These are phyloP conservation scores for Acyrthosiphon pisum DNA, from an alignment of 1,140 invertebrate species.

Conservation along the genomic window DNA sequence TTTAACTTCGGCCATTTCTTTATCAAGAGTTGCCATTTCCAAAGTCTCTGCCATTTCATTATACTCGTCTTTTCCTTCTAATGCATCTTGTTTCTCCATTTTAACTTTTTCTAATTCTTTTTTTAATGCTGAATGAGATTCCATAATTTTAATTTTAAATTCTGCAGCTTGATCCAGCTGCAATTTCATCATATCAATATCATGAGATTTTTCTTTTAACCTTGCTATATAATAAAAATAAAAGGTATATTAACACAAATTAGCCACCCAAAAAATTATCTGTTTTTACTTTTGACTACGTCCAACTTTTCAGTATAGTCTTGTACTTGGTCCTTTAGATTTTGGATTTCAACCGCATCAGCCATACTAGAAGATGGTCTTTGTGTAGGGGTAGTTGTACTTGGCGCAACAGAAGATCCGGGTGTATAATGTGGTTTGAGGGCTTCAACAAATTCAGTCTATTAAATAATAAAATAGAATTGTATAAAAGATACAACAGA, in stretches of 20 bases:
- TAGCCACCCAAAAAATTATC: background rate
- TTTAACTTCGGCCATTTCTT: slow-evolving; percentile 99
- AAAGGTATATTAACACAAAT: slow-evolving; percentile 21
- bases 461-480: slow-evolving; percentile 59
- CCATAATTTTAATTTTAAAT: slow-evolving; percentile 93
- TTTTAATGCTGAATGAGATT: slow-evolving; percentile 87
- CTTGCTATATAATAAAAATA: slow-evolving; percentile 59
- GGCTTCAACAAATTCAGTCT: slow-evolving; percentile 89
- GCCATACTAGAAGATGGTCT: slow-evolving; percentile 67
- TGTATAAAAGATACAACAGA: background rate
- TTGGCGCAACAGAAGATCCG: slow-evolving; percentile 77
- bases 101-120: slow-evolving; percentile 85
- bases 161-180: slow-evolving; percentile 90
- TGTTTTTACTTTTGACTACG: slow-evolving; percentile 72
- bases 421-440: slow-evolving; percentile 86
- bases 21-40: slow-evolving; percentile 97
- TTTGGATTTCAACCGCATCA: slow-evolving; percentile 72
- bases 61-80: slow-evolving; percentile 90
- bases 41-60: slow-evolving; percentile 89
- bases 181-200: slow-evolving; percentile 85
- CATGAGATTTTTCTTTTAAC: slow-evolving; percentile 68
- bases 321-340: slow-evolving; percentile 79
- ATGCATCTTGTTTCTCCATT: slow-evolving; percentile 85
- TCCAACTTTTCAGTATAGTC: slow-evolving; percentile 94
- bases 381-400: slow-evolving; percentile 64